Base-by-base conservation (phyloP, 2,113 vertebrate species). In the Columba janthina region DNA sequence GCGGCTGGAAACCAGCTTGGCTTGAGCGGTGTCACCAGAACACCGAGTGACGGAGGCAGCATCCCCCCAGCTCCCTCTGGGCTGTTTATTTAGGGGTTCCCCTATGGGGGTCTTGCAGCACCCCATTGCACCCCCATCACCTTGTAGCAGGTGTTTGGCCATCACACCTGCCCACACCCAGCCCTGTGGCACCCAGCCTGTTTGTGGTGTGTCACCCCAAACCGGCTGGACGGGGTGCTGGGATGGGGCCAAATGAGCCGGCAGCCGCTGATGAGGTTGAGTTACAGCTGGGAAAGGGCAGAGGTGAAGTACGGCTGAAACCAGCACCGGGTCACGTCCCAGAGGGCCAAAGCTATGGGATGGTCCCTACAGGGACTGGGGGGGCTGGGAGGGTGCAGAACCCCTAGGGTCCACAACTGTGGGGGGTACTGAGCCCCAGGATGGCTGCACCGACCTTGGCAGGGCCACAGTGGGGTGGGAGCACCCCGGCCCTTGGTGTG, bases 261-360 rank as follows among this genome's bases (percentile, higher is more conserved):
- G 19, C 0, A 21, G 88, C 72, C 5, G 44, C 64, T 17, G 72
- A 3, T 1, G 58, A 91, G 96, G 91, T 96, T 48, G 25, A 86
- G 86, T 96, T 96, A 96, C 96, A 95, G 6, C 80, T 1, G 13
- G 83, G 54, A 96, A 96, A 96, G 96, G 96, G 94, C 94, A 96
- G 86, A 74, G 93, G 93, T 76, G 62, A 96, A 92, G 93, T 50
- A 96, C 54, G 94, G 34, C 46, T 95, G 91, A 95, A 94, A 96
- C 46, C 17, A 5, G 89, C 94, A 93, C 91, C 60, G 31, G 76
- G 54, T 92, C 96, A 94, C 86, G 81, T 93, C 86, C 83, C 72
- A 26, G 78, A 44, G 42, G 42, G 42, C 42, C 7, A 17, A 44
- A 44, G 42, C 42, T 16, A 44, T 44, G 15, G 42, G 16, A 44